Base-by-base conservation (phyloP, 2,113 vertebrate genomes). In the Orthochromis malagaraziensis region DNA sequence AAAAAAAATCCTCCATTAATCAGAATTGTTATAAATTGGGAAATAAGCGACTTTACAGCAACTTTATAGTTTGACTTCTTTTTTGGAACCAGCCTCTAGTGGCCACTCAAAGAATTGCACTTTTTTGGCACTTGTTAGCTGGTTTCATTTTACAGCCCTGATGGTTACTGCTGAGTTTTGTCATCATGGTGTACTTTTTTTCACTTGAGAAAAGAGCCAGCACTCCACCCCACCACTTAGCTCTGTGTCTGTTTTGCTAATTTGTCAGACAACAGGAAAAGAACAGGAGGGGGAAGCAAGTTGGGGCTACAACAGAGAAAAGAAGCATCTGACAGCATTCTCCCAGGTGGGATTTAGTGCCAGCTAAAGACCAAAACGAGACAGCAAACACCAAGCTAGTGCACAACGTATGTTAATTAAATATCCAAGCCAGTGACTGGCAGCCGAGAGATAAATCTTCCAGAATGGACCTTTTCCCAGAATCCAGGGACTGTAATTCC, bases 211-310 rank as follows among this genome's bases (percentile, higher is more conserved):
- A 38, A 58, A 55, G 33, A 80, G 65, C 80, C 40, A 31, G 83
- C 51, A 17, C 79, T 83, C 49, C 63, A 26, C 81, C 81, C 55
- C 31, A 49, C 63, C 79, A 73, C 84, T 87, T 55, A 84, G 42
- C 42, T 12, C 49, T 7, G 7, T n/a, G 40, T 90, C 83, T 79
- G 79, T 58, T 91, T 88, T 47, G 81, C 83, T 86, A 81, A 93
- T 92, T 88, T 85, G 63, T 92, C 92, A 92, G 63, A 90, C 51
- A 55, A 60, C 47, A 83, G 55, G 29, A 24, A 55, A 63, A 51
- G 33, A 83, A 60, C 24, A 54, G 31, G 35, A 35, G 58, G 83
- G 85, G 19, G 9, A 35, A 79, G 13, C 4, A 12, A 85, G 13
- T 53, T 75, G 79, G 51, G 45, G 58, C 57, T 73, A 57, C 51